Evolutionary conservation across 1,140 invertebrate species (phyloP).

Genomic region (silkworm (Bombyx mori)): ASM3026992v2 NC_085121.1:3818001-3818500

Average conservation of each 20-base stretch:
- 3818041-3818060: constrained; percentile 98
- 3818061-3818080: constrained; percentile 93
- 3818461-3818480: constrained; percentile 99
- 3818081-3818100: constrained; percentile 93
- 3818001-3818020: too few species aligned
- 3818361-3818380: too few species aligned
- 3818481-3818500: constrained; percentile 91
- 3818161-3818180: constrained; percentile 32
- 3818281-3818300: too few species aligned
- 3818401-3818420: constrained; percentile 90
- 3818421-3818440: constrained; percentile 98
- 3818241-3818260: too few species aligned
- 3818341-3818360: too few species aligned
- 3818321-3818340: too few species aligned
- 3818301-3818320: too few species aligned
- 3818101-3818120: constrained; percentile 95
- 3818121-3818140: constrained; percentile 93
- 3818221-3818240: too few species aligned
- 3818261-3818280: too few species aligned
- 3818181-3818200: not conserved
- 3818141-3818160: constrained; percentile 98
- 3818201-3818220: not conserved
- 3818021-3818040: constrained; percentile 67
- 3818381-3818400: not conserved
- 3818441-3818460: constrained; percentile 99